Conservation (phyloP, 2,888 invertebrate genomes). For the Coleophora flavipennella region DNA sequence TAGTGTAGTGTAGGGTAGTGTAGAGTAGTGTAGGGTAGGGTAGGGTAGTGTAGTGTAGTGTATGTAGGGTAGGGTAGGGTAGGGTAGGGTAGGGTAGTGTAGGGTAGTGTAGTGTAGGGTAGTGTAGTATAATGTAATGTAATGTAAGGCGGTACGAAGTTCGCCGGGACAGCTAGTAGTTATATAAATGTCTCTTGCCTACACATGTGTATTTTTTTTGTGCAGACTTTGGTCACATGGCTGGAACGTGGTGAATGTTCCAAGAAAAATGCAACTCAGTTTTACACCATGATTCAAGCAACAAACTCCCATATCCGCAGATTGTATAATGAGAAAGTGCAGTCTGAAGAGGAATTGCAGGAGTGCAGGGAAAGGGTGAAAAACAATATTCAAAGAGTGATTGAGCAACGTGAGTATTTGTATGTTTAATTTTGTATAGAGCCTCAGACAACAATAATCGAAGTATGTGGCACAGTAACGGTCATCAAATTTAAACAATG, state of each 20-base stretch:
- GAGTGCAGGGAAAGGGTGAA: slow-evolving; percentile 88
- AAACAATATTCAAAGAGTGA: slow-evolving; percentile 86
- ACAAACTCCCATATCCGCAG: slow-evolving; percentile 94
- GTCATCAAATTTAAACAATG: too few relatives aligned
- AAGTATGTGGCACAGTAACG: too few relatives aligned
- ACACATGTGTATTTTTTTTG: slow-evolving; percentile 6
- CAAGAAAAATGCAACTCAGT: slow-evolving; percentile 90
- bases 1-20: too few relatives aligned
- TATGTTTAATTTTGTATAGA: not conserved
- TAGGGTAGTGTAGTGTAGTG: too few relatives aligned
- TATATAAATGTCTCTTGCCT: too few relatives aligned
- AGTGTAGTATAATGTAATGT: too few relatives aligned
- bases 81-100: too few relatives aligned
- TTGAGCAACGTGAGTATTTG: slow-evolving; percentile 90
- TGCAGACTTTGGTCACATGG: slow-evolving; percentile 89
- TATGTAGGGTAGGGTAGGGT: too few relatives aligned
- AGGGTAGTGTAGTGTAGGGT: too few relatives aligned
- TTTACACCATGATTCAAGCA: slow-evolving; percentile 97
- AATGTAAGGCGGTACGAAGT: too few relatives aligned
- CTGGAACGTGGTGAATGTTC: slow-evolving; percentile 94
- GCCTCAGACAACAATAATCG: not conserved
- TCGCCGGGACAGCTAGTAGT: too few relatives aligned
- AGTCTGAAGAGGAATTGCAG: slow-evolving; percentile 89
- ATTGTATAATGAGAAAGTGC: slow-evolving; percentile 86
- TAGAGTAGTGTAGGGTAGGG: too few relatives aligned